Percentiles rank a stretch among this genome's conserved stretches.
Evolutionary conservation across 2,888 invertebrate species (phyloP).

Genomic region (Zelleria hepariella): DNA sequence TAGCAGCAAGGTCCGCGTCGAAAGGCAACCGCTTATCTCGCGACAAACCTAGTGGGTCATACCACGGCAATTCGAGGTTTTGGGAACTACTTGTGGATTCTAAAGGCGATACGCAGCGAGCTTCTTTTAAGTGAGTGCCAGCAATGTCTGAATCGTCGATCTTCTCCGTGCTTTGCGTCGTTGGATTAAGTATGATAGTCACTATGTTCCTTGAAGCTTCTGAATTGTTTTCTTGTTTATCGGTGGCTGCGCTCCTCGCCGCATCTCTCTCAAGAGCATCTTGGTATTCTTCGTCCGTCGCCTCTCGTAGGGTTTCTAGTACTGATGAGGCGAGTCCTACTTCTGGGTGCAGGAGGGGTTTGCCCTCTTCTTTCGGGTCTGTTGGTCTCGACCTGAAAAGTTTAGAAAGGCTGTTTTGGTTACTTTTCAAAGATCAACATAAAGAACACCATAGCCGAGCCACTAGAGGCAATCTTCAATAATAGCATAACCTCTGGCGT

Average conservation of each 20-base stretch:
- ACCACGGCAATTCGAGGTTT: not conserved
- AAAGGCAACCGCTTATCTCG: not conserved
- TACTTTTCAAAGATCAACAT: not conserved
- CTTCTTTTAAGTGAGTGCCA: conserved; percentile 38
- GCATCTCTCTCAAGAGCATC: conserved; percentile 51
- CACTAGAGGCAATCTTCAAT: not conserved
- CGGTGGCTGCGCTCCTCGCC: conserved; percentile 18
- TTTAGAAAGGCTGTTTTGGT: not conserved
- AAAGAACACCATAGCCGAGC: not conserved
- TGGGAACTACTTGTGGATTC: conserved; percentile 14
- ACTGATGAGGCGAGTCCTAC: conserved; percentile 56
- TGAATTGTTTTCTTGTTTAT: conserved; percentile 17
- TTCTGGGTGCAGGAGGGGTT: conserved; percentile 55
- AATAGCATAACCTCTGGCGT: not conserved
- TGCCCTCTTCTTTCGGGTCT: conserved; percentile 32
- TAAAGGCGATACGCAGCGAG: conserved; percentile 30
- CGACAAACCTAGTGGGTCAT: not conserved
- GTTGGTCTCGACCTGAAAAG: conserved; percentile 21
- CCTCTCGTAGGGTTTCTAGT: conserved; percentile 49
- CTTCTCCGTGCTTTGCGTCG: conserved; percentile 13
- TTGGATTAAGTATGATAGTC: conserved; percentile 37
- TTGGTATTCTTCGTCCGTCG: conserved; percentile 52
- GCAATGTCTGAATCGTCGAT: conserved; percentile 26
- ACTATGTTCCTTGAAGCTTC: conserved; percentile 35
- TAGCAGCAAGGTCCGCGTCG: conserved; percentile 22